Percentiles rank a stretch among this genome's conserved stretches.
Evolutionary conservation across 2,888 invertebrate species (phyloP).

Genomic region (Euplagia quadripunctaria): DNA sequence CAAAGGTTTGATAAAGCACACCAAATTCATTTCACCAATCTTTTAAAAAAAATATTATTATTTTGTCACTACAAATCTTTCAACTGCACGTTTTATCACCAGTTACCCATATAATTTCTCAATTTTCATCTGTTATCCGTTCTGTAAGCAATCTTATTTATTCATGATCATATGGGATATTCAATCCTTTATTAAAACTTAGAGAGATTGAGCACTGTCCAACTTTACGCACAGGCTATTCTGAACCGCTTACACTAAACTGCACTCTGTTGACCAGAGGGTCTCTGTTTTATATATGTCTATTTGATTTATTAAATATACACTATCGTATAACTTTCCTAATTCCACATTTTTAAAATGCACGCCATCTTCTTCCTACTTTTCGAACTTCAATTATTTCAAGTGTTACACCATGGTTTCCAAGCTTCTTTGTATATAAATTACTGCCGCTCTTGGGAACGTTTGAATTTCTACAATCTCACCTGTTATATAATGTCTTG

Average conservation of each 20-base stretch:
- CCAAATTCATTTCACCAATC: conserved; percentile 63
- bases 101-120: conserved; percentile 75
- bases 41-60: conserved; percentile 57
- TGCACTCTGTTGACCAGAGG: conserved; percentile 56
- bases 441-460: conserved; percentile 42
- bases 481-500: conserved; percentile 47
- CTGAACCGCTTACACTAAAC: conserved; percentile 58
- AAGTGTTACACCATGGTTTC: conserved; percentile 60
- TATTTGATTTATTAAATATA: conserved; percentile 44
- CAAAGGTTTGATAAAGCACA: conserved; percentile 83
- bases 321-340: conserved; percentile 40
- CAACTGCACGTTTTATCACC: conserved; percentile 69
- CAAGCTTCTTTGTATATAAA: conserved; percentile 53
- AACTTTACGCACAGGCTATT: conserved; percentile 65
- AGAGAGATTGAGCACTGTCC: conserved; percentile 63
- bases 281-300: conserved; percentile 40
- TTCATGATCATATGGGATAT: conserved; percentile 70
- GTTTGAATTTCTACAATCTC: conserved; percentile 44
- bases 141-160: conserved; percentile 43
- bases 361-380: conserved; percentile 60
- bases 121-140: conserved; percentile 58
- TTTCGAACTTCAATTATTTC: conserved; percentile 48
- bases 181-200: conserved; percentile 60
- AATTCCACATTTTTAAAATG: conserved; percentile 51
- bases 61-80: conserved; percentile 54